These are phyloP conservation scores for Gadus macrocephalus DNA, from an alignment of 2,113 vertebrate species.

Conservation along the genomic window DNA sequence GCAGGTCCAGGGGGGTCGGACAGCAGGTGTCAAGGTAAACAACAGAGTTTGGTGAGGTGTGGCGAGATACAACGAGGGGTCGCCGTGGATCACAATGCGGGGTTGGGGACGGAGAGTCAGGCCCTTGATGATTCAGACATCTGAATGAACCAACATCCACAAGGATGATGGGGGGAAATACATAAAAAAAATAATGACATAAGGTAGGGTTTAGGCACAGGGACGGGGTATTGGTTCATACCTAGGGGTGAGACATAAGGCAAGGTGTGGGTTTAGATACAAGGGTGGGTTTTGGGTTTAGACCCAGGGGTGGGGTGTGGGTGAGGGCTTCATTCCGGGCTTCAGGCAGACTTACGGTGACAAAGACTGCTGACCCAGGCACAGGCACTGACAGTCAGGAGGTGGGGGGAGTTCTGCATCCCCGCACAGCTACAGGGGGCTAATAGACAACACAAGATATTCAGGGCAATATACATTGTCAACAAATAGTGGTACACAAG, in stretches of 20 bases:
- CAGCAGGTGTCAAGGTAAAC: too few species aligned
- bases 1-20: too few species aligned
- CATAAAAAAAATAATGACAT: too few species aligned
- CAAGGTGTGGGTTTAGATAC: neutral
- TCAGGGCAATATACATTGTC: neutral
- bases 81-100: neutral
- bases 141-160: too few species aligned
- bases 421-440: constrained; percentile 35
- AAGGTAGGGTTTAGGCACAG: too few species aligned
- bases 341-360: constrained; percentile 47
- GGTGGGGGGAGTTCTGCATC: constrained; percentile 54
- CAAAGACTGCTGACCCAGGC: constrained; percentile 61
- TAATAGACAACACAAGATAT: constrained; percentile 21
- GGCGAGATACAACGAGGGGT: neutral
- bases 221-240: too few species aligned
- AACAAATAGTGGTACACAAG: constrained; percentile 4
- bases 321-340: constrained; percentile 2
- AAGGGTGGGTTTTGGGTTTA: neutral
- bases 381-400: constrained; percentile 57
- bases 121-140: too few species aligned
- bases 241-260: too few species aligned
- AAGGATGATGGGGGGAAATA: too few species aligned
- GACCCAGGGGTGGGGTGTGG: neutral
- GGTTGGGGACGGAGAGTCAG: neutral
- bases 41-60: neutral